These are phyloP conservation scores for Drosophila ambigua DNA, from an alignment of 1,140 invertebrate species.

Conservation along the genomic window DNA sequence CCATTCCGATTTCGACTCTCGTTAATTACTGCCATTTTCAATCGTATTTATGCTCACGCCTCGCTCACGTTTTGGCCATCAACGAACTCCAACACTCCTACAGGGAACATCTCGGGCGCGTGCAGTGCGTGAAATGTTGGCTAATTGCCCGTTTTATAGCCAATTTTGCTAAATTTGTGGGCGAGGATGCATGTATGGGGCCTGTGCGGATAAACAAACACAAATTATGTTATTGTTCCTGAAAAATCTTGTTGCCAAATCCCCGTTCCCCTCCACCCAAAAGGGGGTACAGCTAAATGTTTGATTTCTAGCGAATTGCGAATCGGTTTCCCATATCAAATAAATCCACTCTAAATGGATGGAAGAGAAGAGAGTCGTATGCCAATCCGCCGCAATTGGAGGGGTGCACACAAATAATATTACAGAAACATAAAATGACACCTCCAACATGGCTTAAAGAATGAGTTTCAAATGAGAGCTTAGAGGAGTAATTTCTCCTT, in stretches of 20 bases:
- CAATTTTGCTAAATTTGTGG: constrained; percentile 65
- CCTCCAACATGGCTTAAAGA: too few relatives aligned
- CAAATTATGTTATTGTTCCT: constrained; percentile 45
- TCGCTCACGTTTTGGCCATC: constrained; percentile 79
- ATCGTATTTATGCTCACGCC: constrained; percentile 79
- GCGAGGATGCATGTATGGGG: constrained; percentile 17
- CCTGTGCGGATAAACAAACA: constrained; percentile 8
- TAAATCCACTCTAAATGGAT: constrained; percentile 2
- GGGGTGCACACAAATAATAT: too few relatives aligned
- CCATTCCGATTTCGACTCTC: constrained; percentile 23
- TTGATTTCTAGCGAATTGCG: constrained; percentile 21
- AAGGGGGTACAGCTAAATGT: not conserved
- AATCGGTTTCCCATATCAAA: constrained; percentile 3
- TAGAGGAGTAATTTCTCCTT: too few relatives aligned
- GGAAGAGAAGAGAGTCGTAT: too few relatives aligned
- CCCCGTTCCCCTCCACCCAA: not conserved
- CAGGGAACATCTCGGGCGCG: constrained; percentile 25
- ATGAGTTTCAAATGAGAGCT: too few relatives aligned
- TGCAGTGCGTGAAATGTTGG: constrained; percentile 72
- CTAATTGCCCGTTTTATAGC: constrained; percentile 74
- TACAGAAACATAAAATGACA: too few relatives aligned
- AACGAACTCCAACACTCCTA: constrained; percentile 28
- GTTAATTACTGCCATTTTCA: constrained; percentile 80
- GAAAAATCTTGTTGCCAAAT: constrained; percentile 28
- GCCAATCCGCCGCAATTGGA: too few relatives aligned